Evolutionary conservation across 2,888 invertebrate species (phyloP).

Genomic region (Priapulus caudatus): DNA sequence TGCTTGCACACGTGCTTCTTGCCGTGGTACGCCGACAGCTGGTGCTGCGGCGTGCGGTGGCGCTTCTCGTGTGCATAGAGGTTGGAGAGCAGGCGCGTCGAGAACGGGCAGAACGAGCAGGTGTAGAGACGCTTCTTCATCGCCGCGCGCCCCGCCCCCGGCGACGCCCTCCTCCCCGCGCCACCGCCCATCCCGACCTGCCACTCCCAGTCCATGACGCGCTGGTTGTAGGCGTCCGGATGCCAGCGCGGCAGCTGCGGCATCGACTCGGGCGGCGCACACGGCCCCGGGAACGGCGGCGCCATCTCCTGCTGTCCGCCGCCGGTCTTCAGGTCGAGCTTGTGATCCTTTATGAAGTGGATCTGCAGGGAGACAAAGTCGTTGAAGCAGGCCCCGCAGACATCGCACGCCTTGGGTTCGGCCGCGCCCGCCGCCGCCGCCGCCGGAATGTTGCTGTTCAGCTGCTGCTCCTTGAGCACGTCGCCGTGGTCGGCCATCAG

Average conservation of each 20-base stretch:
- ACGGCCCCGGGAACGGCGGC: conserved; percentile 4
- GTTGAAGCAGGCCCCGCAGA: conserved; percentile 38
- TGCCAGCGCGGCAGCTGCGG: conserved; percentile 12
- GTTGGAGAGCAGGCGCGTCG: conserved; percentile 75
- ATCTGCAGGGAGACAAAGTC: conserved; percentile 39
- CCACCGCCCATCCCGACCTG: conserved; percentile 6
- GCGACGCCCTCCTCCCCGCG: background rate
- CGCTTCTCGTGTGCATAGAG: conserved; percentile 83
- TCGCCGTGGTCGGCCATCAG: conserved; percentile 71
- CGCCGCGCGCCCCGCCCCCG: conserved; percentile 33
- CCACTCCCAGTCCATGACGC: conserved; percentile 7
- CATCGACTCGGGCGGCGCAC: conserved; percentile 13
- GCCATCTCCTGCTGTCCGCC: background rate
- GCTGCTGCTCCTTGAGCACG: conserved; percentile 49
- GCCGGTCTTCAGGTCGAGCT: conserved; percentile 6
- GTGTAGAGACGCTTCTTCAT: conserved; percentile 55
- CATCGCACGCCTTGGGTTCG: conserved; percentile 24
- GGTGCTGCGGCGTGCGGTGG: conserved; percentile 41
- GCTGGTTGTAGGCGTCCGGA: conserved; percentile 13
- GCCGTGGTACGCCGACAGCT: conserved; percentile 20
- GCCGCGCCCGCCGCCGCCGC: conserved; percentile 4
- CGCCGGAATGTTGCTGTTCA: conserved; percentile 43
- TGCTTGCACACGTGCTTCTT: conserved; percentile 31
- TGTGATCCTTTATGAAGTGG: conserved; percentile 41
- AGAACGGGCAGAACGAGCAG: conserved; percentile 78